Evolutionary conservation across 2,113 vertebrate species (phyloP), one percentile per base, ranked within the genome.

Genomic region (Callaeas wilsoni): DNA sequence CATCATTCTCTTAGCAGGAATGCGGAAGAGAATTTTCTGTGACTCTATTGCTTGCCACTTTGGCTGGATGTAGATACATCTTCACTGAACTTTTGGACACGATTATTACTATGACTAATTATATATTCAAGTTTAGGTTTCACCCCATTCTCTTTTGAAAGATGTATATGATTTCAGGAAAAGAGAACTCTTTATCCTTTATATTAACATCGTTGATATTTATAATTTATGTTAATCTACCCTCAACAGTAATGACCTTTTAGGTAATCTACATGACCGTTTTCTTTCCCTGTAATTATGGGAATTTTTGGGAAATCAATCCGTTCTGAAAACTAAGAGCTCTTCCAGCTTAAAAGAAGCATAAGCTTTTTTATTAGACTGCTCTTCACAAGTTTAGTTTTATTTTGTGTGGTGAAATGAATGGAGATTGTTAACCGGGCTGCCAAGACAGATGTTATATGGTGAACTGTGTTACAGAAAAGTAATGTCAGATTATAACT

Each of bases 401-500:
- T 89, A 80, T 90, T 74, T 84, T 29, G 5, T 74, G 29, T 67
- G 11, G 8, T 64, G 25, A 77, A 55, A 39, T 17, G 17, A 94
- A 79, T 44, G 35, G 89, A 84, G 37, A 55, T 56, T 65, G 52
- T 67, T 88, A 60, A 42, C 35, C 16, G 33, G 44, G 23, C 62
- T 94, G 78, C 56, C 82, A 82, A 91, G 65, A 89, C 13, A 75
- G 47, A 84, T 85, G 46, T 3, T 81, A 27, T 64, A 30, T 81
- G 46, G 62, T 78, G 35, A 52, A 89, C 53, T 71, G 44, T 84
- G 29, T 89, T 83, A 53, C 44, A 94, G 85, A 84, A 87, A 96
- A 92, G 83, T 77, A 76, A 84, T 83, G 80, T 64, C 46, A 79
- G 62, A 93, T 89, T 80, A 87, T 64, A 89, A 68, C 75, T 93